These are phyloP conservation scores for Lepidocyrtoides sp. DNA, from an alignment of 2,888 invertebrate species.

Conservation along the genomic window DNA sequence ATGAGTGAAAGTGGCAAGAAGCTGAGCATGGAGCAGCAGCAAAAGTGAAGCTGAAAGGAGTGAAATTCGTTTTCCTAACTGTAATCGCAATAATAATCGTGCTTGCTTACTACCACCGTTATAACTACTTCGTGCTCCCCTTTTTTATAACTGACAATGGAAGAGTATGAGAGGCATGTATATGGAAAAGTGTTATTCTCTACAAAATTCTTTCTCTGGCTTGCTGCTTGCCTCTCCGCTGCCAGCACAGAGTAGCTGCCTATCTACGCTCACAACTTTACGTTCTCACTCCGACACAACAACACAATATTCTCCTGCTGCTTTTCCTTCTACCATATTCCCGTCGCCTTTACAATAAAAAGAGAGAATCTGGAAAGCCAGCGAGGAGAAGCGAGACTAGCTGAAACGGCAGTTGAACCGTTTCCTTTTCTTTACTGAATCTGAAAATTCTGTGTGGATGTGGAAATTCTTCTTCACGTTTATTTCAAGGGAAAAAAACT, in stretches of 20 bases:
- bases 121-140: constrained; percentile 26
- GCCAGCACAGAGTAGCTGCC: not conserved
- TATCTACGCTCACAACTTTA: constrained; percentile 22
- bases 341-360: constrained; percentile 1
- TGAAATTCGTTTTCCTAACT: constrained; percentile 59
- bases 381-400: constrained; percentile 9
- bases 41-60: not conserved
- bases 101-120: constrained; percentile 42
- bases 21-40: constrained; percentile 38
- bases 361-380: not conserved
- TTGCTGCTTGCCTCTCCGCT: not conserved
- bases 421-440: constrained; percentile 29
- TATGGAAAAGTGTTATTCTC: constrained; percentile 21
- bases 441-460: constrained; percentile 10
- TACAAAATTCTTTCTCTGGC: constrained; percentile 1
- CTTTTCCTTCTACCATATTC: constrained; percentile 9
- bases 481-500: constrained; percentile 13
- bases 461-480: constrained; percentile 29
- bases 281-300: constrained; percentile 20
- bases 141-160: too few relatives aligned
- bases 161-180: not conserved
- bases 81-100: constrained; percentile 55
- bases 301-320: constrained; percentile 57
- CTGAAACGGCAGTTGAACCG: constrained; percentile 14
- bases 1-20: constrained; percentile 74